Base-by-base conservation (phyloP, 2,113 vertebrate species). In the Haemorhous mexicanus region DNA sequence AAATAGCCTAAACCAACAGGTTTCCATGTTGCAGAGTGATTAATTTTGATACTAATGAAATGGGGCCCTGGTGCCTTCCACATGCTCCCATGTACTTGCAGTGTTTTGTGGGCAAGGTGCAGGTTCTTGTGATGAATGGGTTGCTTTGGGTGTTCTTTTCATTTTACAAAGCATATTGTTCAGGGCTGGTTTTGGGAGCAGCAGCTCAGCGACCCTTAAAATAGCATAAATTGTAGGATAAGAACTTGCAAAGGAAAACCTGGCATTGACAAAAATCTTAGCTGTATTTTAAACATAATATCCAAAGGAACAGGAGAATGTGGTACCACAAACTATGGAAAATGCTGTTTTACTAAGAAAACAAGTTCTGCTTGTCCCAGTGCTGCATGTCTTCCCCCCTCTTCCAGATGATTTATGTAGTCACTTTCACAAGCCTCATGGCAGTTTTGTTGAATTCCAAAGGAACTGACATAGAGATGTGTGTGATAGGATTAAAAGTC, bases 401-500 rank as follows among this genome's bases (percentile, higher is more conserved):
- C 18, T 58, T 90, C 27, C 53, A 69, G 19, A 33, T 94, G 84
- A 88, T 94, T 94, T 96, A 73, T 92, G 49, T 76, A 79, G 41
- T 79, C 64, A 84, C 85, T 95, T 93, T 89, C 93, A 93, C 84
- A 90, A 90, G 88, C 90, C 80, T 91, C 39, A 6, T 5, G 18
- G 63, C 20, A 63, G 28, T 88, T 89, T 87, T 49, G 46, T 74
- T 87, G 95, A 92, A 93, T 93, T 93, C 92, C 88, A 86, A 19
- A 86, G 82, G 73, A 95, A 62, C 49, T 66, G 75, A 80, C 49
- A 53, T 19, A 66, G 95, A 92, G 72, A 95, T 91, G 47, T 86
- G 64, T 84, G 69, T 89, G 95, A 92, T 78, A 88, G 89, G 73
- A 90, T 86, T 94, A 81, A 84, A 90, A 67, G 56, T 87, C 87